These are phyloP conservation scores for Hipposideros larvatus DNA, from an alignment of 2,797 vertebrate genomes.

Conservation along the genomic window DNA sequence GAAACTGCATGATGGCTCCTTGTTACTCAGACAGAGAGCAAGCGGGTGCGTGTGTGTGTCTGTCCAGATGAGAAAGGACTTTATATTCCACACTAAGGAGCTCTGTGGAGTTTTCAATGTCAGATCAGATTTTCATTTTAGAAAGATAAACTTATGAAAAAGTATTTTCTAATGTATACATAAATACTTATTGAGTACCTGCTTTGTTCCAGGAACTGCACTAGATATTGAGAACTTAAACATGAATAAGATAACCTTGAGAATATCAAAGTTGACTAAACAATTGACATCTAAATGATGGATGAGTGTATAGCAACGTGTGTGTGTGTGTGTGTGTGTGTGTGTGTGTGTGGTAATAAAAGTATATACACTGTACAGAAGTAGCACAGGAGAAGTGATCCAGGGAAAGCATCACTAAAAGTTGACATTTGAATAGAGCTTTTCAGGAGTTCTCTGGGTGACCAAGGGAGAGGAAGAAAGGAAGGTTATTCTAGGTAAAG, in stretches of 20 bases:
- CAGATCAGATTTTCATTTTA: background rate
- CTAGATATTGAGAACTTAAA: background rate
- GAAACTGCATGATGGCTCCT: background rate
- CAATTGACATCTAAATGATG: background rate
- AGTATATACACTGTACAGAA: background rate
- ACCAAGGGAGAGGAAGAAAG: background rate
- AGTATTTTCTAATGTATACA: background rate
- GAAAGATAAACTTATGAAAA: background rate
- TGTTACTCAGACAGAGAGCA: background rate
- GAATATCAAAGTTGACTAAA: background rate
- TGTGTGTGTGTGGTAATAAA: background rate
- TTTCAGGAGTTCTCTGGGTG: background rate
- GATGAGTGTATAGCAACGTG: background rate
- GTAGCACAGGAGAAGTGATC: background rate
- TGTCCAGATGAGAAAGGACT: background rate
- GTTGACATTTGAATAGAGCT: background rate
- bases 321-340: no score
- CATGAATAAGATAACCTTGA: background rate
- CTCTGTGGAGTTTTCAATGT: background rate
- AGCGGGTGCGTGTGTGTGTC: background rate
- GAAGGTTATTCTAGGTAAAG: background rate
- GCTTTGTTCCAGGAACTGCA: background rate
- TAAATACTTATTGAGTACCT: background rate
- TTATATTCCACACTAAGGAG: no score
- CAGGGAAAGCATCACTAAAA: background rate